A percentile compares a stretch with the other conserved stretches of the same genome.
Evolutionary conservation across 2,888 invertebrate genomes (phyloP).

Genomic region (Synanthedon tipuliformis): DNA sequence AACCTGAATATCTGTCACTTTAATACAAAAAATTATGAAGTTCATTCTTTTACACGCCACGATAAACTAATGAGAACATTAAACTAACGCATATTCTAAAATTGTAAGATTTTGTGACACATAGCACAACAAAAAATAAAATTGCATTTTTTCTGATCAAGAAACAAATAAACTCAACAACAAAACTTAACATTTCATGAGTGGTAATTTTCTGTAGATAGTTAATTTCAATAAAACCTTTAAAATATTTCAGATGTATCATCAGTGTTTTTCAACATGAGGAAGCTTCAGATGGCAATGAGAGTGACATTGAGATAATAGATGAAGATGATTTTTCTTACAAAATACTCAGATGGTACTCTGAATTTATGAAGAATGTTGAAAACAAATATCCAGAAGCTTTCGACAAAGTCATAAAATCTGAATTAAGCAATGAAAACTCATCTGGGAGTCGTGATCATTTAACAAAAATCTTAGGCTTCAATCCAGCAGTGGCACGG

Average conservation of each 20-base stretch:
- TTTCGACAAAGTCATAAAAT: conserved; percentile 77
- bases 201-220: background rate
- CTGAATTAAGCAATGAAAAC: conserved; percentile 51
- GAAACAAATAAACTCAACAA: no score
- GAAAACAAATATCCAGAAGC: conserved; percentile 78
- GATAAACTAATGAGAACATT: no score
- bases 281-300: conserved; percentile 28
- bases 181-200: background rate
- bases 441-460: conserved; percentile 33
- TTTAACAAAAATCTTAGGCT: conserved; percentile 57
- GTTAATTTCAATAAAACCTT: background rate
- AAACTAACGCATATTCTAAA: no score
- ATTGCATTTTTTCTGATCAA: no score
- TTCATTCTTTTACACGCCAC: no score
- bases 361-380: conserved; percentile 66
- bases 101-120: no score
- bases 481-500: conserved; percentile 67
- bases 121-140: no score
- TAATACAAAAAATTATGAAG: no score
- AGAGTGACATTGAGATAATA: conserved; percentile 58
- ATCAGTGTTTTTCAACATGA: conserved; percentile 37
- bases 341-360: conserved; percentile 64
- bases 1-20: no score
- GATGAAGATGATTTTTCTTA: conserved; percentile 39
- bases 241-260: conserved; percentile 45